Evolutionary conservation across 2,797 vertebrate genomes (phyloP).

Genomic region (Catostomus latipinnis): DNA sequence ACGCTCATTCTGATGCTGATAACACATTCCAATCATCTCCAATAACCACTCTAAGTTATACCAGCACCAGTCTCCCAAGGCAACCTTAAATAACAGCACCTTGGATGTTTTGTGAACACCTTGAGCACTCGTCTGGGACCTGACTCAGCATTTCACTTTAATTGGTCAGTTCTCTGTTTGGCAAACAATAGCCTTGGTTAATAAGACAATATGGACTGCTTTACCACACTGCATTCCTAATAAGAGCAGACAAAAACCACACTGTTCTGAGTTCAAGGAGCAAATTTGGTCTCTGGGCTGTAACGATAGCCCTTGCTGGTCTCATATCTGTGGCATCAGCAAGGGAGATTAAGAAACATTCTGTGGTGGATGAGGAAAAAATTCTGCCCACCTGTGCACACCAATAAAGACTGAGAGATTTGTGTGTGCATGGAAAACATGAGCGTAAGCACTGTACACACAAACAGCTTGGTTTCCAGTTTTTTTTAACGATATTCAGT

Average conservation of each 20-base stretch:
- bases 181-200: constrained; percentile 53
- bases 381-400: neutral
- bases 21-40: neutral
- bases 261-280: constrained; percentile 12
- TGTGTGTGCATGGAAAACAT: neutral
- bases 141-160: constrained; percentile 45
- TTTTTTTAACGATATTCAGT: constrained; percentile 55
- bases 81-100: constrained; percentile 43
- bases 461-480: constrained; percentile 39
- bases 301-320: constrained; percentile 5
- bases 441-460: neutral
- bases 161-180: constrained; percentile 52
- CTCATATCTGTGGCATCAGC: constrained; percentile 41
- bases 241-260: constrained; percentile 24
- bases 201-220: constrained; percentile 48
- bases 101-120: constrained; percentile 39
- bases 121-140: constrained; percentile 45
- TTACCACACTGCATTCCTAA: constrained; percentile 46
- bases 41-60: constrained; percentile 14
- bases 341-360: neutral
- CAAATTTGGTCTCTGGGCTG: constrained; percentile 14
- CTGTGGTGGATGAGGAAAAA: neutral
- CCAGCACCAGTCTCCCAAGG: constrained; percentile 33
- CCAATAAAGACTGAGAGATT: constrained; percentile 12
- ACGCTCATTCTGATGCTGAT: neutral